Base-by-base conservation (phyloP, 2,888 invertebrate genomes). In the Eristalis pertinax region DNA sequence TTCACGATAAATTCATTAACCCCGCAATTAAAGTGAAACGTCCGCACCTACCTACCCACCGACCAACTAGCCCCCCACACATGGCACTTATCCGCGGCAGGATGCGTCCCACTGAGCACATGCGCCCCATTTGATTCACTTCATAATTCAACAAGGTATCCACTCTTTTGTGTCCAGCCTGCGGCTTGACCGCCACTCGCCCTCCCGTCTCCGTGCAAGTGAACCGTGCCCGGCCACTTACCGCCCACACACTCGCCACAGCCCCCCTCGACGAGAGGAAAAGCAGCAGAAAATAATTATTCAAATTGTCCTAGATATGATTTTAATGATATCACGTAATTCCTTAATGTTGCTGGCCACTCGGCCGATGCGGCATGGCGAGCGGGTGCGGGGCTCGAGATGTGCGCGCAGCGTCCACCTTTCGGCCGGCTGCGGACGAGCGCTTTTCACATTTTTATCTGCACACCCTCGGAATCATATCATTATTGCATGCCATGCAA, bases 271-370 rank as follows among this genome's bases (percentile, higher is more conserved):
- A 50, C 50, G 11, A 11, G 56, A 4, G 38, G 50, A 65, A 24
- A 65, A 62, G 73, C 68, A 29, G 68, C 22, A 68, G 75, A 75
- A 75, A 62, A 83, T 72, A 79, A 81, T 78, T 87, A 87, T 80
- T 84, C 73, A 87, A 80, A 80, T 84, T 87, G 84, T 84, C 84
- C 84, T 76, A 79, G 87, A 84, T 84, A 87, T 69, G 84, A 84
- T 76, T 87, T 87, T 87, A 87, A 87, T 87, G 84, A 80, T 73
- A 87, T 79, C 84, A 84, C 87, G 87, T 84, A 76, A 79, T 76
- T 60, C 83, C 79, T 84, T 84, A 84, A 87, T 80, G 79, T 64
- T 73, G 72, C 32, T 63, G 73, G 84, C 73, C 76, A 80, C 80
- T 87, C 76, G 75, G 68, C 84, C 79, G 67, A 68, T 67, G 84